Percentiles rank a stretch among this genome's conserved stretches.
phyloP scores from a whole-genome alignment of 2,797 vertebrate genomes.

The Syngnathus rostellatus region DNA sequence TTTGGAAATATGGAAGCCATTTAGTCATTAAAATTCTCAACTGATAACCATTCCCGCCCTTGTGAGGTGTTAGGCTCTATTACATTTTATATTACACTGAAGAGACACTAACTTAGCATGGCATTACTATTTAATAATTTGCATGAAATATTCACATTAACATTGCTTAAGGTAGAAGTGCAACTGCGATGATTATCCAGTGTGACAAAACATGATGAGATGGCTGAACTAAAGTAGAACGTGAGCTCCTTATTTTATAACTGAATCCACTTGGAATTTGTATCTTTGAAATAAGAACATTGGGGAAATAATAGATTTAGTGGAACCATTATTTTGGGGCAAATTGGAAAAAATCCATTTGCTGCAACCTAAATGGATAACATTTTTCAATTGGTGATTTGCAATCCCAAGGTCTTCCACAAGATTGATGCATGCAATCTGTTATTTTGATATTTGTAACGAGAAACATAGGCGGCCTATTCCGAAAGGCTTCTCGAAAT shows the following conservation, averaged over 20 bases:
- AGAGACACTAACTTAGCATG: background rate
- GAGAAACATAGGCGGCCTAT: constrained; percentile 14
- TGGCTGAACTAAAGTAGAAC: background rate
- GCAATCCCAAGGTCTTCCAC: background rate
- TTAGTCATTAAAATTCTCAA: constrained; percentile 2
- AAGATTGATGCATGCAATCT: background rate
- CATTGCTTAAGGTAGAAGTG: constrained; percentile 3
- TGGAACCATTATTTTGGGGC: background rate
- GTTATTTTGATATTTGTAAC: constrained; percentile 10
- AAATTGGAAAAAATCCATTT: background rate
- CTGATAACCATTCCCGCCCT: constrained; percentile 3
- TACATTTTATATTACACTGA: constrained; percentile 2
- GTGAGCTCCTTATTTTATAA: background rate
- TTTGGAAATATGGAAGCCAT: constrained; percentile 1
- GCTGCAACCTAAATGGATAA: background rate
- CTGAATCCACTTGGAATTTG: background rate
- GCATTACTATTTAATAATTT: constrained; percentile 5
- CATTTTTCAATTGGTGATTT: background rate
- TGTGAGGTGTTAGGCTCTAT: constrained; percentile 4
- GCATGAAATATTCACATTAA: background rate
- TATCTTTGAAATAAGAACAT: background rate
- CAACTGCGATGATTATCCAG: background rate
- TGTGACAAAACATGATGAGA: constrained; percentile 2
- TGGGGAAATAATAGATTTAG: background rate
- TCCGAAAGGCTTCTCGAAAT: constrained; percentile 13